Conservation (phyloP, 1,140 invertebrate species). For the Cephus cinctus region DNA sequence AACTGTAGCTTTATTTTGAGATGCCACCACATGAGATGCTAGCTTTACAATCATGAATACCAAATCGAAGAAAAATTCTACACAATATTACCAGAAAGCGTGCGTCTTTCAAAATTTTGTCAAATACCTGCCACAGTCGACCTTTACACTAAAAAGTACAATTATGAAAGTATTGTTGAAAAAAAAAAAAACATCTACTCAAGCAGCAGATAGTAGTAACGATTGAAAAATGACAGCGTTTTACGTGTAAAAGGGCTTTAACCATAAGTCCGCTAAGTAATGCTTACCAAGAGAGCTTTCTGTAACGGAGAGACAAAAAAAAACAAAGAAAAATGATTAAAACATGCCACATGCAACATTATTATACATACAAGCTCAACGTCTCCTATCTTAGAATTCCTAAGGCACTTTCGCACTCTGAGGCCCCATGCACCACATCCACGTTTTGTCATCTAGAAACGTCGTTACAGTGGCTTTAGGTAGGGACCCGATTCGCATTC, state of each 20-base stretch:
- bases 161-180: not conserved
- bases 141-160: too few relatives aligned
- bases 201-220: not conserved
- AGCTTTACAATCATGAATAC: too few relatives aligned
- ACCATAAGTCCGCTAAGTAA: too few relatives aligned
- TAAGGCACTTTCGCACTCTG: slow-evolving; percentile 51
- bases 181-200: not conserved
- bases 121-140: too few relatives aligned
- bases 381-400: slow-evolving; percentile 54
- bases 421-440: slow-evolving; percentile 54
- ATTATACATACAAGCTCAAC: slow-evolving; percentile 55
- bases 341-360: slow-evolving; percentile 48
- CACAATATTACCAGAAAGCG: too few relatives aligned
- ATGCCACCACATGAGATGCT: too few relatives aligned
- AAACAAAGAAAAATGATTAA: slow-evolving; percentile 35
- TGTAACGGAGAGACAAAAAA: slow-evolving; percentile 28
- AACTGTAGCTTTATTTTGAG: too few relatives aligned
- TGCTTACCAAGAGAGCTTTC: slow-evolving; percentile 52
- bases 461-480: slow-evolving; percentile 40
- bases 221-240: not conserved
- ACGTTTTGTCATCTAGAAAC: slow-evolving; percentile 54
- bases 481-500: too few relatives aligned
- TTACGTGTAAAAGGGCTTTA: too few relatives aligned
- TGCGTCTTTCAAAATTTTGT: too few relatives aligned
- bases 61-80: too few relatives aligned